Percentiles rank a stretch among this genome's conserved stretches.
These are phyloP conservation scores for Cataglyphis altisquamis DNA, from an alignment of 2,888 invertebrate genomes.

Conservation along the genomic window DNA sequence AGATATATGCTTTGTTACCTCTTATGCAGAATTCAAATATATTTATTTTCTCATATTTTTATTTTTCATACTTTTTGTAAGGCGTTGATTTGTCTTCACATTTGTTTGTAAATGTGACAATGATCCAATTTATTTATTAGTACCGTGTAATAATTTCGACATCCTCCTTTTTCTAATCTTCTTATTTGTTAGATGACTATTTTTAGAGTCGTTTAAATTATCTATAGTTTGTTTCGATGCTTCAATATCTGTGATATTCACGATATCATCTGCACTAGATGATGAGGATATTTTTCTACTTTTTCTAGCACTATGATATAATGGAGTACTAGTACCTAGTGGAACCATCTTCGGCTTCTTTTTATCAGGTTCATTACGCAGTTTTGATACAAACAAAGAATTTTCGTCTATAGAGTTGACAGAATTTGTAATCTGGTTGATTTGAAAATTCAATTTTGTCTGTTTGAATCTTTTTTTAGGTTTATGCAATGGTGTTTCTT, in stretches of 20 bases:
- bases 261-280: constrained; percentile 29
- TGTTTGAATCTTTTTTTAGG: constrained; percentile 48
- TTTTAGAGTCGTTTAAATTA: neutral
- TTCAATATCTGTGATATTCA: constrained; percentile 41
- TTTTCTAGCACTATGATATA: neutral
- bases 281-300: neutral
- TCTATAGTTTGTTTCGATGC: neutral
- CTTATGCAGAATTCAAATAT: neutral
- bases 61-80: neutral
- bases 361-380: neutral
- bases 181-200: neutral
- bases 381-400: neutral
- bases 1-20: neutral
- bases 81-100: neutral
- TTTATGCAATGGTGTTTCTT: neutral
- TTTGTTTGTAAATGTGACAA: neutral
- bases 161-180: neutral
- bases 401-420: neutral
- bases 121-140: neutral
- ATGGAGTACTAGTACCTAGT: constrained; percentile 62
- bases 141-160: neutral
- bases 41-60: neutral
- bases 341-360: neutral
- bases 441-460: constrained; percentile 48
- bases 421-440: neutral